These are phyloP conservation scores for Darevskia mixta DNA, from an alignment of 2,797 vertebrate genomes.

Conservation along the genomic window DNA sequence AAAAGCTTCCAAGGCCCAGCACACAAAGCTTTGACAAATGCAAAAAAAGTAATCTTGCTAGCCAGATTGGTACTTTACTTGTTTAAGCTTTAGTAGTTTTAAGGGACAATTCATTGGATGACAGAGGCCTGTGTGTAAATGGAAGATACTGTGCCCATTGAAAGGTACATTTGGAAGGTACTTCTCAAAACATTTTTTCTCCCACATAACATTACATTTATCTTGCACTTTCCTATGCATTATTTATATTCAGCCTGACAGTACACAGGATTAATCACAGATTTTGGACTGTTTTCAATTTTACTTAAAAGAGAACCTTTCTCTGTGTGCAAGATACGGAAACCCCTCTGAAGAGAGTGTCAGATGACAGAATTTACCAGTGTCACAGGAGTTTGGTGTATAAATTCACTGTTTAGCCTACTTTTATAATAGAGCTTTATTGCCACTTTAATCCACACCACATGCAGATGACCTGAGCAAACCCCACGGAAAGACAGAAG, in stretches of 20 bases:
- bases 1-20: not conserved
- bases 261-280: not conserved
- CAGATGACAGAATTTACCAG: conserved; percentile 30
- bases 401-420: conserved; percentile 36
- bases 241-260: not conserved
- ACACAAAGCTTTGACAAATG: not conserved
- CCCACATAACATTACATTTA: not conserved
- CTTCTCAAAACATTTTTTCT: not conserved
- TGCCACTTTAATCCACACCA: conserved; percentile 79
- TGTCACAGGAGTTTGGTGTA: conserved; percentile 47
- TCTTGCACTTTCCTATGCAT: not conserved
- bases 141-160: not conserved
- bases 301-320: conserved; percentile 12
- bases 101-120: not conserved
- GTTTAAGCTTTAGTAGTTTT: not conserved
- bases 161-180: not conserved
- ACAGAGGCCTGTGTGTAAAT: not conserved
- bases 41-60: not conserved
- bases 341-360: conserved; percentile 17
- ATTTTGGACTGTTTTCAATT: not conserved
- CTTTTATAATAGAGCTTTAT: conserved; percentile 69
- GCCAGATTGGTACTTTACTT: not conserved
- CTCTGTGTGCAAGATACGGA: not conserved
- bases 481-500: conserved; percentile 84
- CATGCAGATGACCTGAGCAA: conserved; percentile 78